A percentile compares a stretch with the other conserved stretches of the same genome.
Conservation (phyloP, 53 echinoderm and acorn worm genomes). For the Apostichopus leukothele region DNA sequence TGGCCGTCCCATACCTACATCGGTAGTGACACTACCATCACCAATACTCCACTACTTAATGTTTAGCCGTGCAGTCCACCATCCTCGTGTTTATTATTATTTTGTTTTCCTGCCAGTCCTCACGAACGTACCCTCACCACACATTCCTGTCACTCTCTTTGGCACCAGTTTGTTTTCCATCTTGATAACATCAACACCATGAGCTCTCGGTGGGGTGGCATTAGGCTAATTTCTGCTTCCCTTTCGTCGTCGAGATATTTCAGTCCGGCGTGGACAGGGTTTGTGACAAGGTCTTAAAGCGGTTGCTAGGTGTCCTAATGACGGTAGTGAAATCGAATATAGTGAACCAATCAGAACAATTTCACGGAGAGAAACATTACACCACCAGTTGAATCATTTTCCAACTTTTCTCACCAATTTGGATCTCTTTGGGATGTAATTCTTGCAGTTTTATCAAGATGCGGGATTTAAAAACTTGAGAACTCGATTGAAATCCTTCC, state of each 20-base stretch:
- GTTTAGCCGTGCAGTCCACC: too few relatives aligned
- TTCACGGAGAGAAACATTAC: not conserved
- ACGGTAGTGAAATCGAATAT: slow-evolving; percentile 1
- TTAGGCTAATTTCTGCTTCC: not conserved
- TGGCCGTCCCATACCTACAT: too few relatives aligned
- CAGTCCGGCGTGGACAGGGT: not conserved
- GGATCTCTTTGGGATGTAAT: not conserved
- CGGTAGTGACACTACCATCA: too few relatives aligned
- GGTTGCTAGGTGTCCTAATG: slow-evolving; percentile 10
- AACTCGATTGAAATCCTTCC: too few relatives aligned
- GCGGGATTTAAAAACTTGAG: too few relatives aligned
- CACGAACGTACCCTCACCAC: not conserved
- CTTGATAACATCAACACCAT: slow-evolving; percentile 11
- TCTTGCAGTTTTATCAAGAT: not conserved
- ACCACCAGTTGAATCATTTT: slow-evolving; percentile 6
- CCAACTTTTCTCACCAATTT: not conserved
- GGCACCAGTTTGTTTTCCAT: slow-evolving; percentile 14
- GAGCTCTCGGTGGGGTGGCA: slow-evolving; percentile 28
- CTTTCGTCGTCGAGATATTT: not conserved
- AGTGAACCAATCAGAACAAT: slow-evolving; percentile 2
- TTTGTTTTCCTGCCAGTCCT: not conserved
- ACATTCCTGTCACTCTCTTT: not conserved
- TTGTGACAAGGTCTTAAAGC: not conserved
- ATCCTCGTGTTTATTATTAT: too few relatives aligned
- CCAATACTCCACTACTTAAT: too few relatives aligned